Percentiles rank a stretch among this genome's conserved stretches.
Conservation (phyloP, 2,888 invertebrate genomes). For the Dioctria rufipes region DNA sequence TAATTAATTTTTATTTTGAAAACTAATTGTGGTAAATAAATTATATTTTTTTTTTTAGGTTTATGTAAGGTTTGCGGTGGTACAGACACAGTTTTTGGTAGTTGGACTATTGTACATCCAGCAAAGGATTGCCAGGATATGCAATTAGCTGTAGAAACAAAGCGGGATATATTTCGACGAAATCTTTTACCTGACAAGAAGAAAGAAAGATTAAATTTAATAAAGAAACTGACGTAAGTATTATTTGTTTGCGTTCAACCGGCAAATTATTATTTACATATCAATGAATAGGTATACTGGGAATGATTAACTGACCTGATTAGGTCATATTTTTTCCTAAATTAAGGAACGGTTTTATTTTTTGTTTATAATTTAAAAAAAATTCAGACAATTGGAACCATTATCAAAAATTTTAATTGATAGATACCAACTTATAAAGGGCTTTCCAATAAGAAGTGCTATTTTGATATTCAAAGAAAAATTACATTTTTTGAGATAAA, state of each 20-base stretch:
- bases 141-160: constrained; percentile 65
- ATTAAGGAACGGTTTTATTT: too few relatives aligned
- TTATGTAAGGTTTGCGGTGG: constrained; percentile 68
- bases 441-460: too few relatives aligned
- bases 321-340: too few relatives aligned
- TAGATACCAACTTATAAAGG: too few relatives aligned
- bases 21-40: background rate
- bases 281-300: too few relatives aligned
- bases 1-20: background rate
- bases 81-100: constrained; percentile 69
- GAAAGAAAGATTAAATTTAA: constrained; percentile 61
- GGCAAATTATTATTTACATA: too few relatives aligned
- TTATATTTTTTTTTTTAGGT: constrained; percentile 60
- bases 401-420: too few relatives aligned
- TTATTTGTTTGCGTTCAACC: background rate
- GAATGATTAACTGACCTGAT: too few relatives aligned
- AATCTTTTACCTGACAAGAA: constrained; percentile 64
- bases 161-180: constrained; percentile 66
- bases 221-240: background rate
- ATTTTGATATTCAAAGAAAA: too few relatives aligned
- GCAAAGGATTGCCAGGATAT: constrained; percentile 68
- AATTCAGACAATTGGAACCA: too few relatives aligned
- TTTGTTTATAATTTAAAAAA: too few relatives aligned
- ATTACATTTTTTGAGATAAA: too few relatives aligned
- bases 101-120: constrained; percentile 68